phyloP scores from a whole-genome alignment of 2,113 vertebrate species.

The Calidris pygmaea region DNA sequence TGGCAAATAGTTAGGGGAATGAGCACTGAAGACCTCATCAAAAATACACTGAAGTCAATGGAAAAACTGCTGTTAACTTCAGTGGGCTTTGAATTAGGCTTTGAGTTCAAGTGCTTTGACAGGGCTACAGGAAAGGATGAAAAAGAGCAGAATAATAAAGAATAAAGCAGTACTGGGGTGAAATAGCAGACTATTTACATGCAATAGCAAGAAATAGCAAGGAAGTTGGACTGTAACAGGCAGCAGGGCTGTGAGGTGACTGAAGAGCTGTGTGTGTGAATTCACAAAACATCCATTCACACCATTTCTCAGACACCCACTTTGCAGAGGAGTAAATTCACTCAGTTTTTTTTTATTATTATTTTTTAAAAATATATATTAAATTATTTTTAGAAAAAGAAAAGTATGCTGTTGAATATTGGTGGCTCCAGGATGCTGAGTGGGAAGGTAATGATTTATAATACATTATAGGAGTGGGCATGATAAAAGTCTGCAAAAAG shows the following conservation, averaged over 20 bases:
- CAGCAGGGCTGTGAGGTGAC: background rate
- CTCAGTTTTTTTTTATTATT: background rate
- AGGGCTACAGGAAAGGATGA: background rate
- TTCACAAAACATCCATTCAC: background rate
- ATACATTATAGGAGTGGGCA: slow-evolving; percentile 52
- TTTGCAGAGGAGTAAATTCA: background rate
- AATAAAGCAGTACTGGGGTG: background rate
- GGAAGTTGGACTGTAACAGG: background rate
- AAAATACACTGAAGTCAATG: background rate
- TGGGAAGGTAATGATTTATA: slow-evolving; percentile 61
- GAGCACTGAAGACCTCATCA: background rate
- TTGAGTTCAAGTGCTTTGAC: background rate
- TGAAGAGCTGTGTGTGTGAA: background rate
- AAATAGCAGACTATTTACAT: no score
- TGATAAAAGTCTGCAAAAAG: slow-evolving; percentile 56
- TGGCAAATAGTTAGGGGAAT: background rate
- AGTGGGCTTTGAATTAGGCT: background rate
- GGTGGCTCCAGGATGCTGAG: slow-evolving; percentile 13
- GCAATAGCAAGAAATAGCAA: background rate
- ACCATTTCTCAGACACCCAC: background rate
- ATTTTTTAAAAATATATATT: background rate
- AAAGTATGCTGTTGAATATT: slow-evolving; percentile 21
- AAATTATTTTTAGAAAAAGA: slow-evolving; percentile 18
- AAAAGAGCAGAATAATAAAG: background rate
- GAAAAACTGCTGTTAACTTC: background rate